A percentile compares a stretch with the other conserved stretches of the same genome.
These are phyloP conservation scores for Mobula birostris DNA, from an alignment of 2,113 vertebrate genomes.

Conservation along the genomic window DNA sequence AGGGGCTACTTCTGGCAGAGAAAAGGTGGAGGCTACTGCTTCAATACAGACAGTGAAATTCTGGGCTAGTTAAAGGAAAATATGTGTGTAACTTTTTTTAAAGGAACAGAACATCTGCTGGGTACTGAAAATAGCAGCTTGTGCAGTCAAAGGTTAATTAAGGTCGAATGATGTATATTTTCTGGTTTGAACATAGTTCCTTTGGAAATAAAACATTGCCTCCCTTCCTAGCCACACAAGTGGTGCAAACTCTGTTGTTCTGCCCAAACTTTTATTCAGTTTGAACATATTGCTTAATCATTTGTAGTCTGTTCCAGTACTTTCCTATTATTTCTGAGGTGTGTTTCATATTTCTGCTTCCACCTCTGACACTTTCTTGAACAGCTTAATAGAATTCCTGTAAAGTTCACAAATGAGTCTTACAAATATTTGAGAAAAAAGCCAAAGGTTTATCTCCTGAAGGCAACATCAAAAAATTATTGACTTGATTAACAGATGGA, in stretches of 20 bases:
- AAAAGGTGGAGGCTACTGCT: not conserved
- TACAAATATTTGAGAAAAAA: not conserved
- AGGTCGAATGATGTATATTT: slow-evolving; percentile 33
- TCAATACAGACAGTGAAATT: not conserved
- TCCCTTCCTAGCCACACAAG: slow-evolving; percentile 4
- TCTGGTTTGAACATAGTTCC: not conserved
- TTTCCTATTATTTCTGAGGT: not conserved
- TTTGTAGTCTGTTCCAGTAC: not conserved
- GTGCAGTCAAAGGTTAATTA: slow-evolving; percentile 35
- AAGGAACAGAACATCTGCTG: slow-evolving; percentile 16
- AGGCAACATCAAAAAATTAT: slow-evolving; percentile 15
- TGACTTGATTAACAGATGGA: not conserved
- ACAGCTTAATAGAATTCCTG: not conserved
- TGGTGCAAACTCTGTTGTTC: not conserved
- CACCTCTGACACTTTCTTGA: not conserved
- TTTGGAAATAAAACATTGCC: slow-evolving; percentile 2
- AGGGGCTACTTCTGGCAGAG: not conserved
- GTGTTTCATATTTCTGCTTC: not conserved
- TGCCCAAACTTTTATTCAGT: not conserved
- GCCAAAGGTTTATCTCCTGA: not conserved
- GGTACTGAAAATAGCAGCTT: slow-evolving; percentile 23
- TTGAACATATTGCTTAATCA: not conserved
- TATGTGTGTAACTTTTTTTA: not conserved
- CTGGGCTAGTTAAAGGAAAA: not conserved
- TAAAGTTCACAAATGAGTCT: slow-evolving; percentile 1